Base-by-base conservation (phyloP, 2,888 invertebrate genomes). In the Drosophila tripunctata region DNA sequence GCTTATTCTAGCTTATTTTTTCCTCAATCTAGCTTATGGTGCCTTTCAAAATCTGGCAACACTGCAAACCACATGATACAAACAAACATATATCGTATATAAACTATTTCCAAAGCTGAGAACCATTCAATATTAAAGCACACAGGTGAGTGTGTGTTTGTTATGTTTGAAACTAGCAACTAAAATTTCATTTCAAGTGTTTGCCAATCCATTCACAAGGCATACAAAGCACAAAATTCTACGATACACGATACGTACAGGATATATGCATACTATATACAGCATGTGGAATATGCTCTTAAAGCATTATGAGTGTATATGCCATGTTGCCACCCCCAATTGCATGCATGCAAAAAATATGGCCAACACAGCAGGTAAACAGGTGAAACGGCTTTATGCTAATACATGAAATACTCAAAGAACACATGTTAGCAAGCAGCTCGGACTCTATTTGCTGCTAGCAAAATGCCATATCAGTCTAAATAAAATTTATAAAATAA, bases 111-210 rank as follows among this genome's bases (percentile, higher is more conserved):
- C 22, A 48, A 10, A 21, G 30, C 30, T 4, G 15, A 51, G 43
- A 33, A 14, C 24, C 15, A 38, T 33, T 33, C 15, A 33, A 38
- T 43, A 10, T 24, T 8, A 0, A 31, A 22, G n/a, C n/a, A n/a
- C n/a, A n/a, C n/a, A n/a, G n/a, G 35, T 12, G 19, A 21, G 33
- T 17, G 15, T 10, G 17, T 47, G 27, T 30, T 22, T 45, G 36
- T 24, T 44, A 1, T 63, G 35, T 19, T 7, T 31, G 17, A 40
- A 57, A 40, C 40, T 35, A 38, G 15, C 41, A 55, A 35, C 67
- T 52, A 35, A 66, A 55, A 52, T 73, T 60, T 43, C 24, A 48
- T 36, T 48, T 73, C 43, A n/a, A 73, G 61, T 67, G 43, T 48
- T 73, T 73, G 47, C 33, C 51, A 43, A 60, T 41, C 48, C 21